phyloP scores from a whole-genome alignment of 2,113 vertebrate species.

The Dryoscopus gambensis region DNA sequence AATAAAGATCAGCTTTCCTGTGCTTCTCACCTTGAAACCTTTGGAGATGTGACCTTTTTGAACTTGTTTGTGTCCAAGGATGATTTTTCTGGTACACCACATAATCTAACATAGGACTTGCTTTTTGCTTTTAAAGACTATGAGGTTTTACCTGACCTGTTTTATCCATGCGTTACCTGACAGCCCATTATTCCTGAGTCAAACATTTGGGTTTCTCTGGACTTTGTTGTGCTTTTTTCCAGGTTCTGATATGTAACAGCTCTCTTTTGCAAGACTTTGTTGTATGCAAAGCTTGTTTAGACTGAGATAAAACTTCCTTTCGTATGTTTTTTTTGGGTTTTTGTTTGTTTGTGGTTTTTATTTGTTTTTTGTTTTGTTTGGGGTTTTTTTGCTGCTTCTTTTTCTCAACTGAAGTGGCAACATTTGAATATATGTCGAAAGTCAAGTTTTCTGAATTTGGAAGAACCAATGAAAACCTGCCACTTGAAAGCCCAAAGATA shows the following conservation, averaged over 20 bases:
- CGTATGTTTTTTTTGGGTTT: not conserved
- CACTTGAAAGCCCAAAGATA: not conserved
- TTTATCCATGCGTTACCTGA: not conserved
- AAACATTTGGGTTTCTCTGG: not conserved
- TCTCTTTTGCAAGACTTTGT: not conserved
- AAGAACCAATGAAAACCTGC: not conserved
- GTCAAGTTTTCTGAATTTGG: not conserved
- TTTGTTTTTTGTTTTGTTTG: no score
- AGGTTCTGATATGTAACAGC: not conserved
- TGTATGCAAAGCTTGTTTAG: not conserved
- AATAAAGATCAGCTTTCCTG: not conserved
- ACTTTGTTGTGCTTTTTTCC: not conserved
- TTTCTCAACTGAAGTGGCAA: not conserved
- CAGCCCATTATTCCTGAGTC: not conserved
- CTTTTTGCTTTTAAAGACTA: not conserved
- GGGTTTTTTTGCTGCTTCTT: not conserved
- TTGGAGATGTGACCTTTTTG: not conserved
- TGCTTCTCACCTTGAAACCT: not conserved
- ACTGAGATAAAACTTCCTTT: not conserved
- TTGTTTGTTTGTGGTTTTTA: no score
- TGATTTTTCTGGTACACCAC: not conserved
- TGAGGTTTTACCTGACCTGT: no score
- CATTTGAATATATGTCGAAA: not conserved
- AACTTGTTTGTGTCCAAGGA: not conserved
- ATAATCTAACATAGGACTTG: not conserved